These are phyloP conservation scores for Oceanites oceanicus DNA, from an alignment of 2,113 vertebrate species.

Conservation along the genomic window DNA sequence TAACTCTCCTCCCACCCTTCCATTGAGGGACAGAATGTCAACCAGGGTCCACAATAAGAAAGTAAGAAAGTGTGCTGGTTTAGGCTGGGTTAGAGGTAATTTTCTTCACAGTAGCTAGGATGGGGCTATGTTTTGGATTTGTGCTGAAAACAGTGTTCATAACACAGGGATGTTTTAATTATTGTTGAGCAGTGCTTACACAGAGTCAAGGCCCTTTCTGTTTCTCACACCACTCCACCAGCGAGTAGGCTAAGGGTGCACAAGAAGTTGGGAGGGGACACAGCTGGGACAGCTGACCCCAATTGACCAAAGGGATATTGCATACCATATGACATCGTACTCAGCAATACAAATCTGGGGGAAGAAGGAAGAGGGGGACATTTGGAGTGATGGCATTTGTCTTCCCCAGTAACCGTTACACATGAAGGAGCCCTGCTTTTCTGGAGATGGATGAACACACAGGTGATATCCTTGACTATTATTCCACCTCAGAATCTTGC, in stretches of 20 bases:
- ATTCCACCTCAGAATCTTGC: background rate
- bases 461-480: background rate
- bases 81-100: background rate
- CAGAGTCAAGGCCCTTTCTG: background rate
- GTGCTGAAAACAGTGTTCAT: background rate
- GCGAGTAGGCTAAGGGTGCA: accelerated
- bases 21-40: background rate
- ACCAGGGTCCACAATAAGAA: background rate
- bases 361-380: background rate
- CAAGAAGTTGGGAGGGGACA: background rate
- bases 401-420: background rate
- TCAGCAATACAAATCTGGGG: background rate
- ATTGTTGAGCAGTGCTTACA: background rate
- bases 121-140: background rate
- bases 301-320: background rate
- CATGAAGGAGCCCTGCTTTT: background rate
- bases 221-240: background rate
- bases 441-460: background rate
- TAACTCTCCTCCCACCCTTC: background rate
- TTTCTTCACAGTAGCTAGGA: background rate
- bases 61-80: background rate
- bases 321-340: too few relatives aligned
- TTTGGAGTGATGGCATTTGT: background rate
- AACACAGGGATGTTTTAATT: background rate
- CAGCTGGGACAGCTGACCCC: background rate